Conservation (phyloP, 53 echinoderm and acorn worm genomes). For the Echinometra lucunter region DNA sequence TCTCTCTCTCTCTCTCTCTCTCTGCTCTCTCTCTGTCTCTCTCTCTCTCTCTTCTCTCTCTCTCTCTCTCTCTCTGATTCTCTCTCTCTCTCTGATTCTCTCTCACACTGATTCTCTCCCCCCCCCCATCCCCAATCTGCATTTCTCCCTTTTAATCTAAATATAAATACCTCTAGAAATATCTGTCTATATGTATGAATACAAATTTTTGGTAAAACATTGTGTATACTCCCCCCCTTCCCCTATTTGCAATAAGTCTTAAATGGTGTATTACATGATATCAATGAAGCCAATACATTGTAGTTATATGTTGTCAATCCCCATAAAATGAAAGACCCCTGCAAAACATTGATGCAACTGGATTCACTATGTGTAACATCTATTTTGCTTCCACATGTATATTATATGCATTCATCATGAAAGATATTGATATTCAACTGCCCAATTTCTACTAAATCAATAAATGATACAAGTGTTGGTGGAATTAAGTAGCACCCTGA, state of each 20-base stretch:
- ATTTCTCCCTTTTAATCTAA: too few relatives aligned
- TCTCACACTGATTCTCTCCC: too few relatives aligned
- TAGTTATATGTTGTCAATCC: neutral
- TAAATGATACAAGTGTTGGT: neutral
- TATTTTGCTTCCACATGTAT: neutral
- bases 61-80: too few relatives aligned
- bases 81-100: too few relatives aligned
- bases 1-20: too few relatives aligned
- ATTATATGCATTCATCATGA: neutral
- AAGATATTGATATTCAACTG: neutral
- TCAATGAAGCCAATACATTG: neutral
- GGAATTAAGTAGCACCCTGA: neutral
- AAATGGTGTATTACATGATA: neutral
- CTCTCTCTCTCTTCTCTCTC: neutral
- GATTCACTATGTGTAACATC: neutral
- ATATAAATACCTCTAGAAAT: too few relatives aligned
- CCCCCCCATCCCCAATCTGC: too few relatives aligned
- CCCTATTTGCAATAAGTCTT: too few relatives aligned
- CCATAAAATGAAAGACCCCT: neutral
- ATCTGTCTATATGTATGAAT: too few relatives aligned
- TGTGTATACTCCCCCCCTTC: too few relatives aligned
- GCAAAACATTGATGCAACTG: neutral
- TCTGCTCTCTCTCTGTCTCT: too few relatives aligned
- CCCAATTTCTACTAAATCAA: slow-evolving; percentile 5
- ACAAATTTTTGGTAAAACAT: too few relatives aligned